phyloP scores from a whole-genome alignment of 2,113 vertebrate species.

The Galbula dea region DNA sequence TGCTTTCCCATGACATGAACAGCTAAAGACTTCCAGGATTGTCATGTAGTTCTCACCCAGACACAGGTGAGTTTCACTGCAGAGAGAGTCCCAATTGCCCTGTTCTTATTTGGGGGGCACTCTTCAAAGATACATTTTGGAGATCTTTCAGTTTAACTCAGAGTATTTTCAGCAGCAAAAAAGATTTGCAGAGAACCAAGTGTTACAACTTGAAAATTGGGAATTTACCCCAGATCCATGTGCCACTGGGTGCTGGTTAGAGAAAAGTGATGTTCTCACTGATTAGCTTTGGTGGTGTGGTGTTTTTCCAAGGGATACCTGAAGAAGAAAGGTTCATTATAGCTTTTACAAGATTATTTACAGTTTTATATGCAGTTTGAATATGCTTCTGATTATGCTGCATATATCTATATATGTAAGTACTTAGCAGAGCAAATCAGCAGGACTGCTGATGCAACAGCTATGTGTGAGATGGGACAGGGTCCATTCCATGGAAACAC shows the following conservation, averaged over 20 bases:
- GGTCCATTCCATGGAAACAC: not conserved
- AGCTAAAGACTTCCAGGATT: not conserved
- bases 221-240: not conserved
- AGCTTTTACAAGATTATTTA: not conserved
- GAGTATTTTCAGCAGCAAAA: not conserved
- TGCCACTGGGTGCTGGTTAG: not conserved
- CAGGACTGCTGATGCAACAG: not conserved
- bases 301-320: not conserved
- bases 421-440: not conserved
- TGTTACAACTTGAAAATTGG: not conserved
- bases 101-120: not conserved
- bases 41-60: rapidly evolving
- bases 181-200: not conserved
- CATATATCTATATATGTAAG: not conserved
- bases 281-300: not conserved
- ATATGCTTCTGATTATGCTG: not conserved
- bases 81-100: not conserved
- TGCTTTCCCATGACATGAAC: not conserved
- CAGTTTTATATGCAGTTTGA: not conserved
- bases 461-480: not conserved
- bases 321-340: not conserved
- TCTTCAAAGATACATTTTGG: not conserved
- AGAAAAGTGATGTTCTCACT: not conserved
- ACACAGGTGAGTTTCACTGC: not conserved
- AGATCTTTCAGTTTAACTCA: not conserved